These are phyloP conservation scores for Pyxicephalus adspersus DNA, from an alignment of 2,113 vertebrate species.

Conservation along the genomic window DNA sequence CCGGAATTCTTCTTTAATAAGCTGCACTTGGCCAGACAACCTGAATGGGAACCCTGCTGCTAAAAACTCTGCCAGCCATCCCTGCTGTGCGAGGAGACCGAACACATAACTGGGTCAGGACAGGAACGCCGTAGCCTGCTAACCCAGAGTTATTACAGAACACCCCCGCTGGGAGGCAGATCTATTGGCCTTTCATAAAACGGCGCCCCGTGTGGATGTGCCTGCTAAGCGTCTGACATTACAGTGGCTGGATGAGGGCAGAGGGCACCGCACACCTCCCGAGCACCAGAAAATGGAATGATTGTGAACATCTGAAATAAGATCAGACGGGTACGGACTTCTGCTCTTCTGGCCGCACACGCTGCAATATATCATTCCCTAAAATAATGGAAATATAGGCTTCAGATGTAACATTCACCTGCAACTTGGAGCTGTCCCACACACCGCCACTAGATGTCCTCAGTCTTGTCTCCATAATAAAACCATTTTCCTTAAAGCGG, in stretches of 20 bases:
- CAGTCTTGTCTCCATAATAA: neutral
- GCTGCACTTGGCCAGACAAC: too few relatives aligned
- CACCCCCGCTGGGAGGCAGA: neutral
- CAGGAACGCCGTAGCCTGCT: neutral
- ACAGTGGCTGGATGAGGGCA: neutral
- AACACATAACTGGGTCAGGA: conserved; percentile 8
- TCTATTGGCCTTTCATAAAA: conserved; percentile 25
- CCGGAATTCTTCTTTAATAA: too few relatives aligned
- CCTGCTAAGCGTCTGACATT: neutral
- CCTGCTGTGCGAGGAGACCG: neutral
- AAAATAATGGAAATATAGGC: too few relatives aligned
- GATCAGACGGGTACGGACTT: neutral
- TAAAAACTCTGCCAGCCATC: neutral
- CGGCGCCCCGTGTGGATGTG: neutral
- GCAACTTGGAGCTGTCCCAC: neutral
- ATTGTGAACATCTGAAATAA: neutral
- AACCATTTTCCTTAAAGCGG: too few relatives aligned
- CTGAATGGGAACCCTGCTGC: neutral
- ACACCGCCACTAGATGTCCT: neutral
- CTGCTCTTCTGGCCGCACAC: neutral
- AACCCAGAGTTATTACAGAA: conserved; percentile 11
- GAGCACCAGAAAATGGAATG: too few relatives aligned
- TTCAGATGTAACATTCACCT: neutral
- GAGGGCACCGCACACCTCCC: too few relatives aligned
- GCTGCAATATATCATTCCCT: neutral